Evolutionary conservation across 2,113 vertebrate species (phyloP).

Genomic region (Eretmochelys imbricata): DNA sequence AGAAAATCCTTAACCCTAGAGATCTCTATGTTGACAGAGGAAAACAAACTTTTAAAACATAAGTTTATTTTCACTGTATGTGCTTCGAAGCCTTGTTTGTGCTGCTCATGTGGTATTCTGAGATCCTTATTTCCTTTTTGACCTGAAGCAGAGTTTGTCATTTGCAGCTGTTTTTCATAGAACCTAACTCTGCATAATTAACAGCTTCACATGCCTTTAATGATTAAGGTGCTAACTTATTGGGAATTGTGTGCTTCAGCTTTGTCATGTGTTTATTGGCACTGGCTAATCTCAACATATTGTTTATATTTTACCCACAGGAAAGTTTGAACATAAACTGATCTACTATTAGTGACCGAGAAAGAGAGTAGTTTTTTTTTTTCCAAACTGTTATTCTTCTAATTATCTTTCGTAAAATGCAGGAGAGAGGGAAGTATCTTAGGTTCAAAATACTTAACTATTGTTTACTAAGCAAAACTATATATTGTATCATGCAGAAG

Average conservation of each 20-base stretch:
- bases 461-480: not conserved
- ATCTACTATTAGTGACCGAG: not conserved
- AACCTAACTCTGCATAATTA: slow-evolving; percentile 53
- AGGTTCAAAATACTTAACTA: not conserved
- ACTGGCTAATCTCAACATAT: not conserved
- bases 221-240: not conserved
- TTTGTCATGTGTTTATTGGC: slow-evolving; percentile 31
- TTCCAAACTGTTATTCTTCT: not conserved
- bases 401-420: not conserved
- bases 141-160: slow-evolving; percentile 45
- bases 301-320: not conserved
- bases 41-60: slow-evolving; percentile 2
- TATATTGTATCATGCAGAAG: not conserved
- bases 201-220: slow-evolving; percentile 26
- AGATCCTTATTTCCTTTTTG: slow-evolving; percentile 50
- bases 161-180: slow-evolving; percentile 27
- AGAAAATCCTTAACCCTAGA: not conserved
- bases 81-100: not conserved
- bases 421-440: not conserved
- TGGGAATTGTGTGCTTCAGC: not conserved
- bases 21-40: not conserved
- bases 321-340: not conserved
- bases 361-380: not conserved
- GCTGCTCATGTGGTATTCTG: not conserved
- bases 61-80: not conserved